Percentiles rank a stretch among this genome's conserved stretches.
Evolutionary conservation across 1,140 invertebrate genomes (phyloP).

Genomic region (Contarinia nasturtii): DNA sequence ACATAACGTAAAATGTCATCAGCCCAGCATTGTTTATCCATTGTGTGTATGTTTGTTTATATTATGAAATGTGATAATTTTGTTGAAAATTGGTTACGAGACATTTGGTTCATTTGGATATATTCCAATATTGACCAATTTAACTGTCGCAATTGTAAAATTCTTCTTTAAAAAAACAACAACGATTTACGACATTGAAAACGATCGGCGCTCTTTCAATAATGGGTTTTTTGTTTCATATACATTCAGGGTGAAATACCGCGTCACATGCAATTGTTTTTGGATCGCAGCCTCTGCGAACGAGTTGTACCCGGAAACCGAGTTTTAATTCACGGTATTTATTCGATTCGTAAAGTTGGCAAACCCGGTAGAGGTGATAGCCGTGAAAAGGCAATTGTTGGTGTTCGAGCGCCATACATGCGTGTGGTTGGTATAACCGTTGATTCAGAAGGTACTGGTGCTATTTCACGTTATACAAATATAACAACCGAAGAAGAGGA

Average conservation of each 20-base stretch:
- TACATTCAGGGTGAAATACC: conserved; percentile 73
- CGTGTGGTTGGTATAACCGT: conserved; percentile 83
- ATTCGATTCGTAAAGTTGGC: conserved; percentile 83
- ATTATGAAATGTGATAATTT: too few species aligned
- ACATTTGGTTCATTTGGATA: too few species aligned
- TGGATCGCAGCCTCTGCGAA: conserved; percentile 89
- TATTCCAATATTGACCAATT: too few species aligned
- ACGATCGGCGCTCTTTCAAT: too few species aligned
- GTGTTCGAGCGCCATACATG: conserved; percentile 85
- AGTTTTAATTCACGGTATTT: conserved; percentile 86
- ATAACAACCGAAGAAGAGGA: conserved; percentile 83
- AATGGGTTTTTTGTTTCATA: background rate
- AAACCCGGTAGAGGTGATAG: conserved; percentile 36
- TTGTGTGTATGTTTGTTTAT: too few species aligned
- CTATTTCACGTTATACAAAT: conserved; percentile 26
- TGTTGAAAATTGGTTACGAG: too few species aligned
- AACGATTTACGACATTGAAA: too few species aligned
- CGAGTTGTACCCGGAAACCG: conserved; percentile 90
- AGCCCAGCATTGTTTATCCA: too few species aligned
- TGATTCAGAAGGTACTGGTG: conserved; percentile 61
- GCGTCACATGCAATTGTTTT: conserved; percentile 85
- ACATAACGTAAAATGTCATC: too few species aligned
- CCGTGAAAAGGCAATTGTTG: conserved; percentile 74
- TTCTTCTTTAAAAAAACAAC: too few species aligned
- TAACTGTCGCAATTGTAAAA: too few species aligned